These are phyloP conservation scores for Syrmaticus mikado DNA, from an alignment of 2,113 vertebrate species.

Conservation along the genomic window DNA sequence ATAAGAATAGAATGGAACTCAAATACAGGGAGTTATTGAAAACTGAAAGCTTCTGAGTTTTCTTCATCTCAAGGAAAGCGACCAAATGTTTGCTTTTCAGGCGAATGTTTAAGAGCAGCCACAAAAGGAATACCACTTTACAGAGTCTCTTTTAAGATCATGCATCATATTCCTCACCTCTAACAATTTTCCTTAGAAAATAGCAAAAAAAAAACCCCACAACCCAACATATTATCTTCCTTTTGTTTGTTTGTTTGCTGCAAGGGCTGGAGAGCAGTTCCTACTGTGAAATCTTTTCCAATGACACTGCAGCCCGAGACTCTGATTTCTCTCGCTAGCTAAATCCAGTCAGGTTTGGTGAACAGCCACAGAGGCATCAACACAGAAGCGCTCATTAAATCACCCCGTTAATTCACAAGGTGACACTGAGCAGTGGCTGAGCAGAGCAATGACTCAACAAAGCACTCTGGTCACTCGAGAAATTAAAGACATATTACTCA, in stretches of 20 bases:
- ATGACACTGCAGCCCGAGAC: fast-evolving
- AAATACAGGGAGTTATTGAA: not conserved
- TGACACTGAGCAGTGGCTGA: not conserved
- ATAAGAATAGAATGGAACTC: not conserved
- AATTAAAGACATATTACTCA: not conserved
- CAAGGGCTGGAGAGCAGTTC: fast-evolving
- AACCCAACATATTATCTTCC: not conserved
- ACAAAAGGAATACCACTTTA: not conserved
- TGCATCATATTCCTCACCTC: not conserved
- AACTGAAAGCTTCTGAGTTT: not conserved
- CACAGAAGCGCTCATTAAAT: not conserved
- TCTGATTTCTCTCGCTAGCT: not conserved
- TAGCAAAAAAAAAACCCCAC: not conserved
- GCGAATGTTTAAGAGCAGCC: not conserved
- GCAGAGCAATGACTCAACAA: not conserved
- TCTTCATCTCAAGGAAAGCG: not conserved
- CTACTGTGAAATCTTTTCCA: not conserved
- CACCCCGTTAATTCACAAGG: not conserved
- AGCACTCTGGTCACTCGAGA: fast-evolving
- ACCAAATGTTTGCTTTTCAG: not conserved
- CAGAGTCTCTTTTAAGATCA: not conserved
- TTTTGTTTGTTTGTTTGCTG: not conserved
- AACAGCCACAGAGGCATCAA: not conserved
- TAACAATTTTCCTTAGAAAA: not conserved
- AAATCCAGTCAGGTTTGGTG: not conserved